Evolutionary conservation across 2,888 invertebrate genomes (phyloP).

Genomic region (Dicyrtomina minuta): DNA sequence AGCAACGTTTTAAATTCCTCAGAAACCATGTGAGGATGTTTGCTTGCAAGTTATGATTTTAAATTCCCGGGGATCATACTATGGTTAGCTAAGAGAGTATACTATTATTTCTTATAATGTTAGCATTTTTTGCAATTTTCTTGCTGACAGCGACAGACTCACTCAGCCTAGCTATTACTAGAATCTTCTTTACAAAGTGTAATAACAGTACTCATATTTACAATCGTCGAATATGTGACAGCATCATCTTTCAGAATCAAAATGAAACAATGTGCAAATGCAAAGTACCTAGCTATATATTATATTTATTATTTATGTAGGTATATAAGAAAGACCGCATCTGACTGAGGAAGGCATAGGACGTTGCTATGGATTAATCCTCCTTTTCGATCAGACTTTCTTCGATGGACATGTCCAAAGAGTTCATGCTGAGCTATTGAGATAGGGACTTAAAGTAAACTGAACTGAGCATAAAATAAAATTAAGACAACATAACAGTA

Average conservation of each 20-base stretch:
- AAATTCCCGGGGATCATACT: too few species aligned
- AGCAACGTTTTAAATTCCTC: too few species aligned
- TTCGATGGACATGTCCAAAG: slow-evolving; percentile 43
- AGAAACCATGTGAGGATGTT: too few species aligned
- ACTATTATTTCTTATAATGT: too few species aligned
- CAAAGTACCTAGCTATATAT: not conserved
- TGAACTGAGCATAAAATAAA: not conserved
- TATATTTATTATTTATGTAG: not conserved
- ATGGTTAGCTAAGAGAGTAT: too few species aligned
- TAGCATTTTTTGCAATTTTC: too few species aligned
- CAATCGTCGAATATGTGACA: too few species aligned
- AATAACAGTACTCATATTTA: too few species aligned
- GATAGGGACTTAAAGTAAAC: slow-evolving; percentile 10
- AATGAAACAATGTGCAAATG: not conserved
- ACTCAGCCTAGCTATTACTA: too few species aligned
- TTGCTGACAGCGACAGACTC: too few species aligned
- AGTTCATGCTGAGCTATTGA: slow-evolving; percentile 48
- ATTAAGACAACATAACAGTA: not conserved
- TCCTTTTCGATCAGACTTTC: slow-evolving; percentile 47
- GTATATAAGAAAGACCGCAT: not conserved
- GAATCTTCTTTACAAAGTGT: too few species aligned
- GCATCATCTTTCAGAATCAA: not conserved
- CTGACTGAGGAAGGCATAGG: not conserved
- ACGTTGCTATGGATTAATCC: slow-evolving; percentile 41
- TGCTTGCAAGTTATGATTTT: too few species aligned